phyloP scores from a whole-genome alignment of 1,140 invertebrate genomes.

The Argopecten irradians region DNA sequence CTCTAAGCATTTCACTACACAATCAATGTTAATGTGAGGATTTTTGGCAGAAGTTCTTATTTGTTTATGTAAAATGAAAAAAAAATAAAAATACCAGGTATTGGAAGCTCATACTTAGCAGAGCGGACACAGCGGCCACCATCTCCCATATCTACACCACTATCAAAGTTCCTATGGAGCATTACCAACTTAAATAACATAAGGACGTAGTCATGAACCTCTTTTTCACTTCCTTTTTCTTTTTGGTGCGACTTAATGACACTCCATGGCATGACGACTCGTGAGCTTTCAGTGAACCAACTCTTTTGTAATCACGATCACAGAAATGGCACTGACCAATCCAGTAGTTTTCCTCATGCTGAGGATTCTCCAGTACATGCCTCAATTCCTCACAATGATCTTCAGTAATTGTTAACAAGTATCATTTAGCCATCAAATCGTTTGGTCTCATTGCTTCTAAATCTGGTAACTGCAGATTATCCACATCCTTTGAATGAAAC shows the following conservation, averaged over 20 bases:
- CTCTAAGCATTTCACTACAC: too few species aligned
- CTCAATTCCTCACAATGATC: conserved; percentile 23
- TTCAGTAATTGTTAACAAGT: not conserved
- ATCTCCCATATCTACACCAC: conserved; percentile 37
- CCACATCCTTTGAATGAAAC: not conserved
- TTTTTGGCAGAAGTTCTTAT: too few species aligned
- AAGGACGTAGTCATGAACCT: conserved; percentile 22
- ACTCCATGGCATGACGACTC: not conserved
- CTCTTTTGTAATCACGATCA: conserved; percentile 27
- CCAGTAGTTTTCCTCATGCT: conserved; percentile 38
- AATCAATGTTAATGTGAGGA: too few species aligned
- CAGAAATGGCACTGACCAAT: conserved; percentile 16
- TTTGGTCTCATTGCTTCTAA: not conserved
- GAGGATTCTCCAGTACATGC: conserved; percentile 20
- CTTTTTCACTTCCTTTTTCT: conserved; percentile 5
- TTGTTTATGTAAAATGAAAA: too few species aligned
- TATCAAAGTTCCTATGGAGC: conserved; percentile 32
- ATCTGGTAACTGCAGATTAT: conserved; percentile 26
- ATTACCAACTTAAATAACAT: conserved; percentile 35
- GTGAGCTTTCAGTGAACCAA: conserved; percentile 6
- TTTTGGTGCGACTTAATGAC: not conserved
- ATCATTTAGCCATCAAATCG: conserved; percentile 15
- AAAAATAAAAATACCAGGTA: too few species aligned
- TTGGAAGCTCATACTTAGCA: conserved; percentile 38
- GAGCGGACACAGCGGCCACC: conserved; percentile 16